phyloP scores from a whole-genome alignment of 2,797 vertebrate species.

The Sternarchorhynchus goeldii region DNA sequence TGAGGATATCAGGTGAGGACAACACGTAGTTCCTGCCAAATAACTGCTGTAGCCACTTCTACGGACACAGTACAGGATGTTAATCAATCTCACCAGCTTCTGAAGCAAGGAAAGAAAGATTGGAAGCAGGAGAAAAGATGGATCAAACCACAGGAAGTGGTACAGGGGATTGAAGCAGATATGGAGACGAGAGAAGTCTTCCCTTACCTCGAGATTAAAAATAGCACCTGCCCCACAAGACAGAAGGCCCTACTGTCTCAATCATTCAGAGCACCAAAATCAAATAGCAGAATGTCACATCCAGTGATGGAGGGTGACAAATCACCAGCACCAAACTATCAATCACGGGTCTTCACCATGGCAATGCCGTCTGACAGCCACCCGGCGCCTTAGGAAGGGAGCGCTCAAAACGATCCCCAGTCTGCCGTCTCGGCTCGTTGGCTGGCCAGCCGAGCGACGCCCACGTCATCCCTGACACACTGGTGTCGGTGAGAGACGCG shows the following conservation, averaged over 20 bases:
- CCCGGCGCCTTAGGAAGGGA: conserved; percentile 32
- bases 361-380: conserved; percentile 49
- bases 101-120: neutral
- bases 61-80: neutral
- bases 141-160: neutral
- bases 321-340: conserved; percentile 61
- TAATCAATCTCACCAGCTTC: too few species aligned
- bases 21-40: neutral
- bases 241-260: conserved; percentile 34
- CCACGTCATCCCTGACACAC: conserved; percentile 64
- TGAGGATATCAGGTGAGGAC: neutral
- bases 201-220: conserved; percentile 42
- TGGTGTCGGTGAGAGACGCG: conserved; percentile 14
- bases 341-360: conserved; percentile 62
- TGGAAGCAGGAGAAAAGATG: too few species aligned
- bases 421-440: conserved; percentile 54
- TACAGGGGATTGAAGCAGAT: neutral
- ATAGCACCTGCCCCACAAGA: conserved; percentile 33
- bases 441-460: conserved; percentile 60
- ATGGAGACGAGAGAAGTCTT: neutral
- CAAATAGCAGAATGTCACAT: conserved; percentile 57
- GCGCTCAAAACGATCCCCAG: conserved; percentile 25
- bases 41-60: neutral
- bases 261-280: conserved; percentile 52
- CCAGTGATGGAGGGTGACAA: conserved; percentile 52